phyloP scores from a whole-genome alignment of 1,140 invertebrate genomes.

The Babylonia areolata region DNA sequence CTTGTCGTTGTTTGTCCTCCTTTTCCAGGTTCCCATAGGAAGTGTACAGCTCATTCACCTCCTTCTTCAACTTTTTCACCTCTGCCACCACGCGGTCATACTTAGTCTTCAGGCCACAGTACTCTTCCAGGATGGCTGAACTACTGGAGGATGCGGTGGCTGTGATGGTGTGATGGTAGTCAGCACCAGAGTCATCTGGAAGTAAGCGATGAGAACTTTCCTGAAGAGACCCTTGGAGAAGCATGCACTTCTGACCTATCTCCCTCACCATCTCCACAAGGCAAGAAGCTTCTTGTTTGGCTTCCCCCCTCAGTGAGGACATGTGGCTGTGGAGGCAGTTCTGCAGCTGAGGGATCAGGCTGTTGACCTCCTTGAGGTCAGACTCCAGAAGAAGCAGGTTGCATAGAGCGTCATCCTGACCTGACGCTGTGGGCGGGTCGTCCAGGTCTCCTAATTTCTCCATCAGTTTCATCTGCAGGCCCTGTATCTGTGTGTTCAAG shows the following conservation, averaged over 20 bases:
- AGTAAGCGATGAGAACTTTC: constrained; percentile 46
- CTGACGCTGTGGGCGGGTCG: constrained; percentile 11
- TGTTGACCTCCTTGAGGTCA: constrained; percentile 62
- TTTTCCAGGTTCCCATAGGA: constrained; percentile 56
- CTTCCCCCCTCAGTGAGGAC: constrained; percentile 47
- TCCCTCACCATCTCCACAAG: constrained; percentile 58
- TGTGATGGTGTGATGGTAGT: constrained; percentile 47
- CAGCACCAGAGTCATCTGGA: not conserved
- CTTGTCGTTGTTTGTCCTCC: constrained; percentile 54
- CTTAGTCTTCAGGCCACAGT: constrained; percentile 56
- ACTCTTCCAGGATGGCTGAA: constrained; percentile 61
- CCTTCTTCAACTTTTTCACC: constrained; percentile 58
- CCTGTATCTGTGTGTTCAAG: constrained; percentile 57
- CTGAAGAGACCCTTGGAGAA: constrained; percentile 58
- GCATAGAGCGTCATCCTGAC: constrained; percentile 59
- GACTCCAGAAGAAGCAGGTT: constrained; percentile 59
- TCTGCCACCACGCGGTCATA: constrained; percentile 59
- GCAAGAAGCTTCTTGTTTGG: constrained; percentile 41
- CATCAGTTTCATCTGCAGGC: constrained; percentile 48
- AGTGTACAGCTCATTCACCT: constrained; percentile 49
- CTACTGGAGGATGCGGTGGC: constrained; percentile 41
- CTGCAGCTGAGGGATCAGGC: constrained; percentile 52
- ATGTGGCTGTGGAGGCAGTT: constrained; percentile 56
- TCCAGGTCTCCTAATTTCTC: constrained; percentile 40
- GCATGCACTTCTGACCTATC: constrained; percentile 58